Evolutionary conservation across 2,797 vertebrate genomes (phyloP).

Genomic region (Salmo trutta): DNA sequence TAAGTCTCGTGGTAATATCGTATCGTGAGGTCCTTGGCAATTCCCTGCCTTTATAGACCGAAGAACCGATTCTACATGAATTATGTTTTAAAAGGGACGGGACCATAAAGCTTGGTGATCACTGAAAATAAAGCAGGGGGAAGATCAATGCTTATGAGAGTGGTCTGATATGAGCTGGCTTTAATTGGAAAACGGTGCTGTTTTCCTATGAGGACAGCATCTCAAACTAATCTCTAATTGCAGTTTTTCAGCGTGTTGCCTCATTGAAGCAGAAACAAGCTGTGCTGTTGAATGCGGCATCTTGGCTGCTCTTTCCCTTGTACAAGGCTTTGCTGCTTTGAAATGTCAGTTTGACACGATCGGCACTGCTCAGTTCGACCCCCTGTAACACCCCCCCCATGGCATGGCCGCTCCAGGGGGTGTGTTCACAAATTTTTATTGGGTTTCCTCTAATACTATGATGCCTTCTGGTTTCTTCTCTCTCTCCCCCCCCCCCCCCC

Average conservation of each 20-base stretch:
- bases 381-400: constrained; percentile 64
- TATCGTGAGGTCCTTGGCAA: too few species aligned
- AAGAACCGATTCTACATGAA: not conserved
- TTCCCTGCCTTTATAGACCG: not conserved
- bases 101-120: constrained; percentile 31
- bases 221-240: constrained; percentile 67
- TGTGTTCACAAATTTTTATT: constrained; percentile 77
- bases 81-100: constrained; percentile 47
- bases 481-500: too few species aligned
- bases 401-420: constrained; percentile 68
- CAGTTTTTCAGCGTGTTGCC: constrained; percentile 62
- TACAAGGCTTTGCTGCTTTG: constrained; percentile 68
- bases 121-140: constrained; percentile 38
- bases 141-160: constrained; percentile 48
- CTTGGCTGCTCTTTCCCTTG: constrained; percentile 62
- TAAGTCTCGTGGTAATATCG: too few species aligned
- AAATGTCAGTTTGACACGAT: constrained; percentile 77
- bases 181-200: constrained; percentile 49
- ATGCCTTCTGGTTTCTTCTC: constrained; percentile 71
- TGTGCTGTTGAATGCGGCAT: constrained; percentile 60
- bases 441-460: constrained; percentile 71
- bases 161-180: constrained; percentile 38
- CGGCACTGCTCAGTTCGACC: constrained; percentile 63
- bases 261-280: constrained; percentile 68
- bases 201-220: constrained; percentile 49